Percentiles rank a stretch among this genome's conserved stretches.
Evolutionary conservation across 2,797 vertebrate genomes (phyloP).

Genomic region (Pogoniulus pusillus): DNA sequence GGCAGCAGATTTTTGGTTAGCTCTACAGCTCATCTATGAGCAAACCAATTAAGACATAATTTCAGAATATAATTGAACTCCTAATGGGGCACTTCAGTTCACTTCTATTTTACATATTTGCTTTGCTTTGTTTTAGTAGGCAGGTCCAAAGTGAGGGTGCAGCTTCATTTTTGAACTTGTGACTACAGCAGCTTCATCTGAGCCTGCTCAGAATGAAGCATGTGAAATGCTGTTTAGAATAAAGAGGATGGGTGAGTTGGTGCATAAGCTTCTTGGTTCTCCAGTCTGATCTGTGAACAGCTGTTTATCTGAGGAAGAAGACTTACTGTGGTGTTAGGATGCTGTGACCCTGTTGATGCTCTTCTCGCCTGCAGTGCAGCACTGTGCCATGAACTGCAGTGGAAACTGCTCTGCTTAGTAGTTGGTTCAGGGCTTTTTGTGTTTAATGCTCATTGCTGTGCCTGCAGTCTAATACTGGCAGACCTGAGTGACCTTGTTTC

Average conservation of each 20-base stretch:
- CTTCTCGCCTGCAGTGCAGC: background rate
- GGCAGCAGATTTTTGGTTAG: slow-evolving; percentile 52
- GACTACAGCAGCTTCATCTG: background rate
- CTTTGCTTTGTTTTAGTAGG: slow-evolving; percentile 5
- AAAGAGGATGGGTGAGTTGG: background rate
- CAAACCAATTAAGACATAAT: slow-evolving; percentile 60
- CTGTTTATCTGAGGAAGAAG: background rate
- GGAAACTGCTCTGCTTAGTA: background rate
- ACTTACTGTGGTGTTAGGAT: background rate
- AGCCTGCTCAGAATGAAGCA: background rate
- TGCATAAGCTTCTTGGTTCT: background rate
- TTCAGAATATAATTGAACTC: slow-evolving; percentile 53
- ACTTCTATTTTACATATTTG: slow-evolving; percentile 23
- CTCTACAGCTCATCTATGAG: slow-evolving; percentile 31
- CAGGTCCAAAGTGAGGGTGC: background rate
- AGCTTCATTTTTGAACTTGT: slow-evolving; percentile 8
- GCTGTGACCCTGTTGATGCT: background rate
- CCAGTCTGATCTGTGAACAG: background rate
- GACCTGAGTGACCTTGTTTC: slow-evolving; percentile 46
- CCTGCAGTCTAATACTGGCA: background rate
- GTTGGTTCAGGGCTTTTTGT: background rate
- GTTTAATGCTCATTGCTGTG: slow-evolving; percentile 33
- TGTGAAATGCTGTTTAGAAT: background rate
- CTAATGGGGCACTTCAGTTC: slow-evolving; percentile 32
- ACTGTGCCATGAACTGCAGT: too few species aligned